A percentile compares a stretch with the other conserved stretches of the same genome.
phyloP scores from a whole-genome alignment of 2,113 vertebrate species.

The Marcusenius ussheri region DNA sequence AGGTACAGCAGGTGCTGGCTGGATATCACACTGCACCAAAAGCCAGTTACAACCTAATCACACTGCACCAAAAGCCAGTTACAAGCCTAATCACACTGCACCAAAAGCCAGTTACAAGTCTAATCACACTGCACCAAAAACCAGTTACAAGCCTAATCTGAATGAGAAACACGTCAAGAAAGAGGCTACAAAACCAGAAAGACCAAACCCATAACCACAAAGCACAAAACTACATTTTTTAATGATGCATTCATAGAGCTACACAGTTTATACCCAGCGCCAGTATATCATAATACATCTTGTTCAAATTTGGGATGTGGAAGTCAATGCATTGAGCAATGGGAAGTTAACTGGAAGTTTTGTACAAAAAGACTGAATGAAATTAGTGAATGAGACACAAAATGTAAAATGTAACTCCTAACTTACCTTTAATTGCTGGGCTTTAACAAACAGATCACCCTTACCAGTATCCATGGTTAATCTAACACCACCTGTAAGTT shows the following conservation, averaged over 20 bases:
- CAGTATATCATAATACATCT: background rate
- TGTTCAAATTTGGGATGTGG: background rate
- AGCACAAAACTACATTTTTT: background rate
- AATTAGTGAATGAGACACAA: background rate
- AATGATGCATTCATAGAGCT: background rate
- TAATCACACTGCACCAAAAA: background rate
- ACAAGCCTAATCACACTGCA: background rate
- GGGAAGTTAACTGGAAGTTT: background rate
- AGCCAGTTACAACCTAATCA: too few species aligned
- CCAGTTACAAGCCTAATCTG: background rate
- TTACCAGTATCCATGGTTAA: conserved; percentile 49
- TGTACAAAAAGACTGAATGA: background rate
- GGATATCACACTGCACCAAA: background rate
- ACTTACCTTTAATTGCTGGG: conserved; percentile 61
- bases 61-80: background rate
- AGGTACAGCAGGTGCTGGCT: background rate
- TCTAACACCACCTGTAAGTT: background rate
- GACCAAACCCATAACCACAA: background rate
- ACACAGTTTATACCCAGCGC: background rate
- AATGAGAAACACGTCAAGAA: background rate
- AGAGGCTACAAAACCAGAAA: background rate
- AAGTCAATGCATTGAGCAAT: background rate
- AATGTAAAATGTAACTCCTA: background rate
- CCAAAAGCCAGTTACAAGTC: background rate
- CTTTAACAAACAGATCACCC: conserved; percentile 47